Evolutionary conservation across 2,797 vertebrate species (phyloP).

Genomic region (Clarias fuscus): DNA sequence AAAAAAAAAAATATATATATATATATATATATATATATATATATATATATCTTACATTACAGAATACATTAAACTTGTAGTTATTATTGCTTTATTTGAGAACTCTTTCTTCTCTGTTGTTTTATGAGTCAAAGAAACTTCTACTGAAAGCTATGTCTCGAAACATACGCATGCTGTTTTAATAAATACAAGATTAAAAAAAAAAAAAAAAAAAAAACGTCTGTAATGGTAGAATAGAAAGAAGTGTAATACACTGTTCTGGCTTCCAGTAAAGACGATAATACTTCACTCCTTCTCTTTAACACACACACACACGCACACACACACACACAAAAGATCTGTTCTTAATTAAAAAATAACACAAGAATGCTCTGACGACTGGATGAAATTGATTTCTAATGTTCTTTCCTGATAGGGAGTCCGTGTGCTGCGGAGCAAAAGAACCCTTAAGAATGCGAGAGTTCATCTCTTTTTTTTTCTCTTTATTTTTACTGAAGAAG

Average conservation of each 20-base stretch:
- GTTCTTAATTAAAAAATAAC: not conserved
- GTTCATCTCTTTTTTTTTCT: not conserved
- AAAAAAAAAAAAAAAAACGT: not conserved
- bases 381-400: not conserved
- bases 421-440: not conserved
- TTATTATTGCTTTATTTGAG: not conserved
- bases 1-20: too few relatives aligned
- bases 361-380: not conserved
- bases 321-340: not conserved
- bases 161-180: not conserved
- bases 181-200: not conserved
- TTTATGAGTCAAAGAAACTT: not conserved
- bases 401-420: not conserved
- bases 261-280: not conserved
- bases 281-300: not conserved
- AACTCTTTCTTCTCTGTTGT: not conserved
- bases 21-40: too few relatives aligned
- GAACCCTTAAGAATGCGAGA: not conserved
- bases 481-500: not conserved
- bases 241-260: not conserved
- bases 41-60: too few relatives aligned
- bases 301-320: not conserved
- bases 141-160: not conserved
- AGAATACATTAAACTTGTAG: not conserved
- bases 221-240: not conserved